Percentiles rank a stretch among this genome's conserved stretches.
Evolutionary conservation across 1,140 invertebrate species (phyloP).

Genomic region (Acyrthosiphon pisum): DNA sequence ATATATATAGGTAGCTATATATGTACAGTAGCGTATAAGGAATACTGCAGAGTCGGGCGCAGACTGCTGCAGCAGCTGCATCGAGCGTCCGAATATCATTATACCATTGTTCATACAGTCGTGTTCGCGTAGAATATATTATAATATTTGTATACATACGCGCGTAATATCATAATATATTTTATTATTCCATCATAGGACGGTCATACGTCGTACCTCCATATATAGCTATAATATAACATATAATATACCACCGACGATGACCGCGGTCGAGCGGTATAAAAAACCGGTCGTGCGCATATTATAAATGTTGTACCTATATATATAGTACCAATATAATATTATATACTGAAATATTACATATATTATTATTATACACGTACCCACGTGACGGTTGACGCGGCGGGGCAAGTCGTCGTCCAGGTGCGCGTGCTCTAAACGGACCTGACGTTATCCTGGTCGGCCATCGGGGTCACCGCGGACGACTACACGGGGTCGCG

Average conservation of each 20-base stretch:
- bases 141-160: neutral
- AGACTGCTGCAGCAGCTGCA: neutral
- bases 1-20: no score
- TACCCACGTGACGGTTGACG: constrained; percentile 9
- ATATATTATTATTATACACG: neutral
- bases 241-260: neutral
- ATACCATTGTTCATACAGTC: neutral
- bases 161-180: constrained; percentile 16
- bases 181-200: neutral
- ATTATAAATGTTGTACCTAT: neutral
- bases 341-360: neutral
- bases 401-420: constrained; percentile 7
- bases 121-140: neutral
- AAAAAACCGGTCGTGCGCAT: neutral
- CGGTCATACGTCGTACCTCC: neutral
- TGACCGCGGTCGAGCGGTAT: neutral
- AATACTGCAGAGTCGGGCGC: no score
- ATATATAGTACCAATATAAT: neutral
- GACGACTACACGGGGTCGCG: constrained; percentile 33
- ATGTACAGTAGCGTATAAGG: no score
- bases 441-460: constrained; percentile 53
- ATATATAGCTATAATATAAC: neutral
- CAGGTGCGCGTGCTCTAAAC: constrained; percentile 48
- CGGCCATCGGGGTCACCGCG: constrained; percentile 40
- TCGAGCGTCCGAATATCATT: constrained; percentile 5